Evolutionary conservation across 64 coral and sea anemone genomes (phyloP).

Genomic region (Stylophora pistillata): DNA sequence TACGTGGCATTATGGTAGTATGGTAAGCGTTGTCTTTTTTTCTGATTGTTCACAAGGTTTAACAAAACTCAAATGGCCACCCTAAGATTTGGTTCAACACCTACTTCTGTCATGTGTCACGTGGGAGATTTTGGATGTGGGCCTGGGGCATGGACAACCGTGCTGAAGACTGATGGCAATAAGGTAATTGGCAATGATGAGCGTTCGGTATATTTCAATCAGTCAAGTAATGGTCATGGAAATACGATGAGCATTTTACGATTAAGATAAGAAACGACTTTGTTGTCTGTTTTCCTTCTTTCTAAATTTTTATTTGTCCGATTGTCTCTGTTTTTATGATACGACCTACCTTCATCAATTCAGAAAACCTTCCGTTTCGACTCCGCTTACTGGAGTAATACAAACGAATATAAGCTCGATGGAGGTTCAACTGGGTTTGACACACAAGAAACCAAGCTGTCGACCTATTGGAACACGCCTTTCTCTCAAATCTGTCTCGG

Average conservation of each 20-base stretch:
- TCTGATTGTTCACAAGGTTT: not conserved
- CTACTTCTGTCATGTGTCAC: constrained; percentile 6
- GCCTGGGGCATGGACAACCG: constrained; percentile 7
- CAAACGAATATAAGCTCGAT: not conserved
- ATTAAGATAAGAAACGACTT: too few relatives aligned
- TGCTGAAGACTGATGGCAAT: constrained; percentile 38
- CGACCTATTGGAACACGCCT: not conserved
- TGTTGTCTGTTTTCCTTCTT: too few relatives aligned
- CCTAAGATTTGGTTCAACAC: not conserved
- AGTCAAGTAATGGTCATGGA: too few relatives aligned
- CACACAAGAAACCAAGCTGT: not conserved
- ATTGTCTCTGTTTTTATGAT: too few relatives aligned
- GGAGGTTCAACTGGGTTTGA: not conserved
- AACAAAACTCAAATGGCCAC: not conserved
- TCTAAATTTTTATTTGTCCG: too few relatives aligned
- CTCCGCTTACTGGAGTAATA: not conserved
- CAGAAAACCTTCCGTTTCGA: not conserved
- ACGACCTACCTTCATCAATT: not conserved
- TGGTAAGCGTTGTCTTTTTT: not conserved
- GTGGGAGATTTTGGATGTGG: constrained; percentile 35
- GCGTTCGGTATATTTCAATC: too few relatives aligned
- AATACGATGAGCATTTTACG: too few relatives aligned
- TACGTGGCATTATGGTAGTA: not conserved
- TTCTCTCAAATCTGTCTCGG: constrained; percentile 13
- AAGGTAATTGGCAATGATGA: not conserved